Evolutionary conservation across 1,140 invertebrate genomes (phyloP).

Genomic region (Panagrolaimus sp.): DNA sequence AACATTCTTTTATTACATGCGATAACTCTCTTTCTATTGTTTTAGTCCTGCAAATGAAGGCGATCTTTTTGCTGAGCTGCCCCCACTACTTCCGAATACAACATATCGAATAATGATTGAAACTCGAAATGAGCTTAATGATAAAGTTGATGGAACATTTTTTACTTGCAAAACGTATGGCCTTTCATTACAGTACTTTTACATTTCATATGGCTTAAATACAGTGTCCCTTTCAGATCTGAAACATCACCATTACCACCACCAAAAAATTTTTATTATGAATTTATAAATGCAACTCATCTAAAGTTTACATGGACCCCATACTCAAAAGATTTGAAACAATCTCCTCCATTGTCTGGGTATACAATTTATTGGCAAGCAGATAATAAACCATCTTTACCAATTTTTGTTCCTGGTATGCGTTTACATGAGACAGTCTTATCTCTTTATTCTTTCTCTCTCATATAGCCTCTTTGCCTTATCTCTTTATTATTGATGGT

Average conservation of each 20-base stretch:
- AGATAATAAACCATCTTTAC: neutral
- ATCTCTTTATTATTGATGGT: neutral
- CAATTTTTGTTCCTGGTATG: slow-evolving; percentile 2
- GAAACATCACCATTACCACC: neutral
- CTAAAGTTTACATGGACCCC: neutral
- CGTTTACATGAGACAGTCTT: neutral
- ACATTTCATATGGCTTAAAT: no score
- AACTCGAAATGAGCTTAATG: neutral
- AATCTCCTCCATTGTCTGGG: neutral
- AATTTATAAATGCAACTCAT: neutral
- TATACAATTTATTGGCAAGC: slow-evolving; percentile 11
- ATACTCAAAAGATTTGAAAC: neutral
- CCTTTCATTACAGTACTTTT: no score
- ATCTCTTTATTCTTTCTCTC: neutral
- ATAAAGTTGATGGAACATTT: neutral
- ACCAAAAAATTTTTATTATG: slow-evolving; percentile 2
- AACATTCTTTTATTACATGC: neutral
- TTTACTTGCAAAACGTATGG: neutral
- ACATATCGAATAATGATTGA: slow-evolving; percentile 4
- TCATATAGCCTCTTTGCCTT: neutral
- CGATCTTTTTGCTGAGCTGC: neutral
- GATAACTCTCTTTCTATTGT: no score
- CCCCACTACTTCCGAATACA: neutral
- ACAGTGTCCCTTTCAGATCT: neutral
- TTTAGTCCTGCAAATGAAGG: neutral